phyloP scores from a whole-genome alignment of 2,888 invertebrate genomes.

The Tetranychus truncatus region DNA sequence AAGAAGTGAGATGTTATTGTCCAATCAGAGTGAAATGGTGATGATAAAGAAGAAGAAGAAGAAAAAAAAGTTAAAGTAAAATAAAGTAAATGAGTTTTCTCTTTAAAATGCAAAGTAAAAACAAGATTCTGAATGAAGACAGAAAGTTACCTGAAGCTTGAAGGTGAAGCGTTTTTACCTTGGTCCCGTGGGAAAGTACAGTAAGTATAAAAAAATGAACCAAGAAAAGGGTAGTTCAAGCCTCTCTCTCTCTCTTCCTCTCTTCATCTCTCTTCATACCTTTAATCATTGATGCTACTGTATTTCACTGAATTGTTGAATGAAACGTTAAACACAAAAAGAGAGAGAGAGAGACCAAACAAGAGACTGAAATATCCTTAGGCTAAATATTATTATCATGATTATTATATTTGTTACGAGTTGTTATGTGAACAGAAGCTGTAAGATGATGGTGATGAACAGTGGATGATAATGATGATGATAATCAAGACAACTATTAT shows the following conservation, averaged over 20 bases:
- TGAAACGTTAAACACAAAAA: no score
- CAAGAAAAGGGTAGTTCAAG: not conserved
- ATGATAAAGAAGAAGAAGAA: not conserved
- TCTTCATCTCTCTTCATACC: not conserved
- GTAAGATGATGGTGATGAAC: no score
- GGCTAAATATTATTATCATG: no score
- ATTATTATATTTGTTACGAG: no score
- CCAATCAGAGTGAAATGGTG: not conserved
- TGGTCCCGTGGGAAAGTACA: not conserved
- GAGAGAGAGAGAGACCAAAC: no score
- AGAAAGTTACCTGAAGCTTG: constrained; percentile 1
- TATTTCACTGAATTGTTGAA: not conserved
- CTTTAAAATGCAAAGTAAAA: not conserved
- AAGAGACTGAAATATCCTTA: no score
- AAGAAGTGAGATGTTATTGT: no score
- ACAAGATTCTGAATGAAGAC: constrained; percentile 3
- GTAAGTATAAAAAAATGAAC: not conserved
- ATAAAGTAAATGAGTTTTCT: not conserved
- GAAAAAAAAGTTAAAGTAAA: not conserved
- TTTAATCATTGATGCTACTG: not conserved
- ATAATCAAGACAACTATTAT: no score
- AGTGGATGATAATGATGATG: no score
- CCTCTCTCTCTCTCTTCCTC: not conserved
- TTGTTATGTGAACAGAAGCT: no score
- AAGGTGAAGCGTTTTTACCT: not conserved